Evolutionary conservation across 1,140 invertebrate genomes (phyloP).

Genomic region (Luehdorfia chinensis): DNA sequence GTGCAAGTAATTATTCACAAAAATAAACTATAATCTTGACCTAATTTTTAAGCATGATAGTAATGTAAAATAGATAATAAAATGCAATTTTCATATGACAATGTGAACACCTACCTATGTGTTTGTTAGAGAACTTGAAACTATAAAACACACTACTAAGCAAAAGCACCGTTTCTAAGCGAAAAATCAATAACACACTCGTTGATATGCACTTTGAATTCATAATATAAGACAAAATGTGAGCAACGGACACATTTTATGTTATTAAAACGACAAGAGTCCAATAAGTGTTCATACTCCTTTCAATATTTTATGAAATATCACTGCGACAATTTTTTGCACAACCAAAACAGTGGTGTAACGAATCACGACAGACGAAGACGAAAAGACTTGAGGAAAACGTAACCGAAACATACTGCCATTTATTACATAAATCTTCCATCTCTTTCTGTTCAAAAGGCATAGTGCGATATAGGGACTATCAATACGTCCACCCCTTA

Average conservation of each 20-base stretch:
- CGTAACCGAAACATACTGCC: slow-evolving; percentile 7
- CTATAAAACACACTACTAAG: slow-evolving; percentile 12
- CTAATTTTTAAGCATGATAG: no score
- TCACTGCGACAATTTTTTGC: slow-evolving; percentile 16
- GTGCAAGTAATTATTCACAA: no score
- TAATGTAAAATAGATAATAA: no score
- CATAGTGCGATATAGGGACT: not conserved
- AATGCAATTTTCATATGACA: no score
- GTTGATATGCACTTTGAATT: not conserved
- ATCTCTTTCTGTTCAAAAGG: slow-evolving; percentile 17
- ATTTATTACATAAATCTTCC: slow-evolving; percentile 5
- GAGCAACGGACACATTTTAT: not conserved
- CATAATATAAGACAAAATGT: not conserved
- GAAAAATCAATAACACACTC: slow-evolving; percentile 11
- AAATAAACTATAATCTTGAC: no score
- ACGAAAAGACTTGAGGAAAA: no score
- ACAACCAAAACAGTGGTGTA: slow-evolving; percentile 27
- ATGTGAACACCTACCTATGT: slow-evolving; percentile 10
- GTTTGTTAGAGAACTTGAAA: not conserved
- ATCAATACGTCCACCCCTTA: not conserved
- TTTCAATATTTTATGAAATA: slow-evolving; percentile 4
- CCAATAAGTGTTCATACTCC: not conserved
- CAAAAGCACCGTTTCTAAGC: slow-evolving; percentile 1
- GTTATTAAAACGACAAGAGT: not conserved
- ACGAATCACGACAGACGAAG: slow-evolving; percentile 15